Conservation (phyloP, 2,113 vertebrate genomes). For the Eubucco bourcierii region DNA sequence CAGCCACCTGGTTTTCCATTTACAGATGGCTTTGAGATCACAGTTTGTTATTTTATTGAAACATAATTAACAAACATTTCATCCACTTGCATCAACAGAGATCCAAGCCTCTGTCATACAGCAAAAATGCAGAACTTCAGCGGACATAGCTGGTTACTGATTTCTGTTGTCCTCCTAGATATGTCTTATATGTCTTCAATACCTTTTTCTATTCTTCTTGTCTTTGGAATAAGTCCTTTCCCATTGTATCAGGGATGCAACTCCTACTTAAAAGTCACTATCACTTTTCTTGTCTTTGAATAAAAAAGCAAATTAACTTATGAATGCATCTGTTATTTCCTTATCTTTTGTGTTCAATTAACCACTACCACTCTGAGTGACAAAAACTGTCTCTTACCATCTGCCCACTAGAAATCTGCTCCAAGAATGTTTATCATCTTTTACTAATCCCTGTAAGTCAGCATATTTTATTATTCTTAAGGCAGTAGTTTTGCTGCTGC, state of each 20-base stretch:
- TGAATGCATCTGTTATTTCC: constrained; percentile 47
- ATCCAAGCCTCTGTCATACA: not conserved
- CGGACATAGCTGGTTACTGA: not conserved
- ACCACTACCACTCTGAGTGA: constrained; percentile 36
- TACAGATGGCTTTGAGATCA: constrained; percentile 61
- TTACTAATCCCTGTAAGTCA: not conserved
- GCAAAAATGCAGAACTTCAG: constrained; percentile 17
- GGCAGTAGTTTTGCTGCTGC: not conserved
- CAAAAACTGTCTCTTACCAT: constrained; percentile 46
- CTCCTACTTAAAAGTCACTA: constrained; percentile 29
- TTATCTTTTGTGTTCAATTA: constrained; percentile 52
- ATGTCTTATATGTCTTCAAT: not conserved
- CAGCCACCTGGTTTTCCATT: constrained; percentile 49
- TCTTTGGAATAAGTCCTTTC: not conserved
- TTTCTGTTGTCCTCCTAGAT: constrained; percentile 9
- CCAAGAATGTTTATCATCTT: constrained; percentile 1
- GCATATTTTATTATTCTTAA: not conserved
- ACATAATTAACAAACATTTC: constrained; percentile 59
- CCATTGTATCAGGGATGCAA: not conserved
- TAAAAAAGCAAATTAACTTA: constrained; percentile 18
- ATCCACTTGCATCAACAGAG: constrained; percentile 45
- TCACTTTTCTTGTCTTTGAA: not conserved
- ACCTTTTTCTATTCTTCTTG: not conserved
- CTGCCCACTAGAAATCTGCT: constrained; percentile 51
- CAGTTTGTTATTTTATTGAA: constrained; percentile 60